phyloP scores from a whole-genome alignment of 2,113 vertebrate species.

The Ammospiza nelsoni region DNA sequence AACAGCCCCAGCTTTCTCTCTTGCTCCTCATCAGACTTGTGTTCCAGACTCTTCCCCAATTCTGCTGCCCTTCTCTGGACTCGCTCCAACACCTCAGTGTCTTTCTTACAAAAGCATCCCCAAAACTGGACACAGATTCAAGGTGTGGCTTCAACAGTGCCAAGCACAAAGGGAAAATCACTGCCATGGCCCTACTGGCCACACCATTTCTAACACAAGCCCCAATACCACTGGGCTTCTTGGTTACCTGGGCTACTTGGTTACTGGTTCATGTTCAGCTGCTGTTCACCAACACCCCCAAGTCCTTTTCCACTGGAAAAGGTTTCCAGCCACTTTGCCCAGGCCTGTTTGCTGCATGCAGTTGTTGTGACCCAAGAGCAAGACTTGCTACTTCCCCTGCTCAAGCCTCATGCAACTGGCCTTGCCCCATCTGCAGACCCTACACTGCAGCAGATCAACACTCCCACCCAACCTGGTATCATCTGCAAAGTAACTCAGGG shows the following conservation, averaged over 20 bases:
- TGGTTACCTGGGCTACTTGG: neutral
- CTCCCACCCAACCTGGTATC: neutral
- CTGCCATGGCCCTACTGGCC: neutral
- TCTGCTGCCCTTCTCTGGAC: neutral
- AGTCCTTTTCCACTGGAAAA: neutral
- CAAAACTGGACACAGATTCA: neutral
- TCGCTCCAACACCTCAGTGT: accelerated
- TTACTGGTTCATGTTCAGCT: neutral
- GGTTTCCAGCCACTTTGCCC: neutral
- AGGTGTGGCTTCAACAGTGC: neutral
- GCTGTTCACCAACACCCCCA: neutral
- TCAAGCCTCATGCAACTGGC: neutral
- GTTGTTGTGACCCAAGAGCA: no score
- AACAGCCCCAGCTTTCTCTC: neutral
- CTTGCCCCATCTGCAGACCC: neutral
- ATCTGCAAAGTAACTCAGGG: neutral
- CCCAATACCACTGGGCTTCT: neutral
- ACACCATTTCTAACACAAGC: neutral
- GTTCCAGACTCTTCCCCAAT: neutral
- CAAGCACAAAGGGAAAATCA: neutral
- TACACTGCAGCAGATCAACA: neutral
- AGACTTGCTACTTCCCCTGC: neutral
- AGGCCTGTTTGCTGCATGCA: neutral
- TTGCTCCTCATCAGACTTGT: neutral
- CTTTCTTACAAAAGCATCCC: neutral